Base-by-base conservation (phyloP, 2,888 invertebrate species). In the Tetragnatha montana region DNA sequence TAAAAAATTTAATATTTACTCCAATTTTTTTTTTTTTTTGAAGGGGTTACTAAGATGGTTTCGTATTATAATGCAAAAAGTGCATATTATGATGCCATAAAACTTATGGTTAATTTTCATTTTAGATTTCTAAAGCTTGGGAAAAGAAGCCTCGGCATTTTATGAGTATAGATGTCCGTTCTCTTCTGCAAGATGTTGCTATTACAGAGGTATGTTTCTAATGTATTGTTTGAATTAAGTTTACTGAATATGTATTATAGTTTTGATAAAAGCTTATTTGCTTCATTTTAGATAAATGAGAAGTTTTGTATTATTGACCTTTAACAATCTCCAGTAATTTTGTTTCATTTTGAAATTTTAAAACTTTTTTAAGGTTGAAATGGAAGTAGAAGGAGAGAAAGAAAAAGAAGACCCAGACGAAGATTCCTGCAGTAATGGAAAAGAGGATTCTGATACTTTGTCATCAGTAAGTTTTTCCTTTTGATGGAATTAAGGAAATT, bases 91-190 rank as follows among this genome's bases (percentile, higher is more conserved):
- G 35, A 2, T 35, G 35, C 7, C 70, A 14, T 17, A 35, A n/a
- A 81, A 35, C 6, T 70, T 0, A 6, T 0, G n/a, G 68, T n/a
- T 81, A 0, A 0, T 73, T 70, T 74, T 14, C 51, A 68, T 73
- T 75, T 6, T 10, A 92, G 91, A 95, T 97, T 90, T 94, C 95
- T 74, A 93, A 95, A 89, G 95, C 95, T 81, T 98, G 97, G 95
- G 96, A 96, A 93, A 93, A 95, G 14, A 97, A 97, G 0, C 98
- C 98, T 1, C 93, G 94, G n/a, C 96, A 97, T 93, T 97, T 97
- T 93, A 95, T 96, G 51, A 95, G 96, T 91, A 93, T 98, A 91
- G 98, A 98, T 93, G 95, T 97, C 12, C 95, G 97, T 19, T 95
- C 96, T 22, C 94, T 98, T 91, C 95, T 98, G 84, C 97, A 98